phyloP scores from a whole-genome alignment of 1,140 invertebrate genomes.

The Cherax quadricarinatus region DNA sequence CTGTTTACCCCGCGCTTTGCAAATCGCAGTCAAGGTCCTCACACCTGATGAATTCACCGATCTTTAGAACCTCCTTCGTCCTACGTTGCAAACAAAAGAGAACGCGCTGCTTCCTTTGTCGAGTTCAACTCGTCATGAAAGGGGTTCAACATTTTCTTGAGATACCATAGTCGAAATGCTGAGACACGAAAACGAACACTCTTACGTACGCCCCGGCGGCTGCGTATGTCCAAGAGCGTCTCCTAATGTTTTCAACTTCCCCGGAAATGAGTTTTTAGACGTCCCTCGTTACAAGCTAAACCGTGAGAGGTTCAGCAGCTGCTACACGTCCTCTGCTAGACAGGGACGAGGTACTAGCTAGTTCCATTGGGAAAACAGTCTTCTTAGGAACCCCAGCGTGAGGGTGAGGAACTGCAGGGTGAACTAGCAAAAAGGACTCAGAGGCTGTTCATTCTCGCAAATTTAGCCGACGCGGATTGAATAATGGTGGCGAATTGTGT shows the following conservation, averaged over 20 bases:
- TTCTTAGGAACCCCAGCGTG: not conserved
- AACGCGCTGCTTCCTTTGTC: not conserved
- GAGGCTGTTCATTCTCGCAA: not conserved
- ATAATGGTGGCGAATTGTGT: not conserved
- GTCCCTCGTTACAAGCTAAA: not conserved
- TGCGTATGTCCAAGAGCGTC: not conserved
- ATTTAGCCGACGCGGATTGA: not conserved
- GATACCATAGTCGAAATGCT: not conserved
- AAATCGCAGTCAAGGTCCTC: not conserved
- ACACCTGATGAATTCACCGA: conserved; percentile 1
- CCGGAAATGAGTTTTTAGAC: not conserved
- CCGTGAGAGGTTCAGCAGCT: not conserved
- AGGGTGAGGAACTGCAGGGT: not conserved
- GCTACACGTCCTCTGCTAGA: not conserved
- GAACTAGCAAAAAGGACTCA: not conserved
- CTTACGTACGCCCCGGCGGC: not conserved
- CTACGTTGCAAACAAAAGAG: not conserved
- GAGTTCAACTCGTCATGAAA: not conserved
- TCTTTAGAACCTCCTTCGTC: not conserved
- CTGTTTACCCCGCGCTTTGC: conserved; percentile 28
- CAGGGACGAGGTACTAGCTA: not conserved
- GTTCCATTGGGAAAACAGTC: not conserved
- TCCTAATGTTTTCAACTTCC: not conserved
- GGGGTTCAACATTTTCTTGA: not conserved
- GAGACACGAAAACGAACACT: not conserved